Evolutionary conservation across 53 echinoderm and acorn worm species (phyloP).

Genomic region (Crossaster papposus): DNA sequence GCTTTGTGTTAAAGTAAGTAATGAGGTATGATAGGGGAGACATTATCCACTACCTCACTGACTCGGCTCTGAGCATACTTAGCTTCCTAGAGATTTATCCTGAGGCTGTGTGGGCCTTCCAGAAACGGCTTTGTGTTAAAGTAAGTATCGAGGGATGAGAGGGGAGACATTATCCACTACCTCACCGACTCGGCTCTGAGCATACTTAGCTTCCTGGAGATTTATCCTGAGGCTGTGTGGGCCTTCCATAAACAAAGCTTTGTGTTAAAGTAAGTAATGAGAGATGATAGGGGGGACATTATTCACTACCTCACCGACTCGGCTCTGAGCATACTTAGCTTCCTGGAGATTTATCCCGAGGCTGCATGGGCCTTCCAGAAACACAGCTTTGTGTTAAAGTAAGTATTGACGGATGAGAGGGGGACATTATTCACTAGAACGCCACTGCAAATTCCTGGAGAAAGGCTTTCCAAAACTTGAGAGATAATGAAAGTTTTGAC

Average conservation of each 20-base stretch:
- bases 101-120: slow-evolving; percentile 65
- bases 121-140: slow-evolving; percentile 68
- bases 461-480: too few species aligned
- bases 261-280: background rate
- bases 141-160: slow-evolving; percentile 47
- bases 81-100: slow-evolving; percentile 91
- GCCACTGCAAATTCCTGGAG: too few species aligned
- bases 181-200: background rate
- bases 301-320: too few species aligned
- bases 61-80: slow-evolving; percentile 80
- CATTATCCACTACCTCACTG: slow-evolving; percentile 80
- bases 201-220: background rate
- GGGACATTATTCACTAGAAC: too few species aligned
- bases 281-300: too few species aligned
- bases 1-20: background rate
- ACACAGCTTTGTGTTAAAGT: background rate
- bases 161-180: background rate
- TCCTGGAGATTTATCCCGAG: too few species aligned
- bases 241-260: background rate
- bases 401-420: background rate
- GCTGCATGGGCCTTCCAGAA: too few species aligned
- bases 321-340: too few species aligned
- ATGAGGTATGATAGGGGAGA: background rate
- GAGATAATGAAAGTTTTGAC: too few species aligned
- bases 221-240: background rate